A percentile compares a stretch with the other conserved stretches of the same genome.
Conservation (phyloP, 2,888 invertebrate species). For the Drosophila merina region DNA sequence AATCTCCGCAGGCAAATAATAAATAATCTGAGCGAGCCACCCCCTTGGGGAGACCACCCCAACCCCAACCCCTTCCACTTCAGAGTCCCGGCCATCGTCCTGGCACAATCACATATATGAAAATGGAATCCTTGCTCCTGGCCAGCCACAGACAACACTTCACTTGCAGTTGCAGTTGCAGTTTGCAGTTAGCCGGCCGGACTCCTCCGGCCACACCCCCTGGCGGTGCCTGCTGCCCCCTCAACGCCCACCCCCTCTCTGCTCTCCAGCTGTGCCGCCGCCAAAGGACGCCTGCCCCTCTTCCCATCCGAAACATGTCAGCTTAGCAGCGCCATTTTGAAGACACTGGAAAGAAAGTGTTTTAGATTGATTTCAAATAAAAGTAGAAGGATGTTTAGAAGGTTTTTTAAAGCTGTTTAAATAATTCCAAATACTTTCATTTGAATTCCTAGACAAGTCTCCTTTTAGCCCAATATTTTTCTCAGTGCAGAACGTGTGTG, state of each 20-base stretch:
- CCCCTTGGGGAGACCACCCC: not conserved
- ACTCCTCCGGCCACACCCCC: conserved; percentile 4
- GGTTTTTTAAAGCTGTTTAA: too few relatives aligned
- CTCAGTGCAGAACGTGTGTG: conserved; percentile 13
- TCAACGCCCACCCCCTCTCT: not conserved
- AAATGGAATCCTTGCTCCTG: conserved; percentile 42
- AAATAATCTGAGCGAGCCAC: conserved; percentile 25
- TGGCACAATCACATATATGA: conserved; percentile 24
- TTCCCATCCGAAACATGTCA: conserved; percentile 32
- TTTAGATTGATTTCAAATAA: not conserved
- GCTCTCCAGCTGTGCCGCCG: not conserved
- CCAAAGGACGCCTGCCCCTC: not conserved
- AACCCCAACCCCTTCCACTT: not conserved
- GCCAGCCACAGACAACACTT: conserved; percentile 74
- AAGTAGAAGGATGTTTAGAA: too few relatives aligned
- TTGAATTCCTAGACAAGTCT: too few relatives aligned
- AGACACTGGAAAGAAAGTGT: not conserved
- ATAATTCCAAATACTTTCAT: too few relatives aligned
- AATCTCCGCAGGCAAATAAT: conserved; percentile 44
- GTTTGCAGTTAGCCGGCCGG: conserved; percentile 45
- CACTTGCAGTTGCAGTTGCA: conserved; percentile 74
- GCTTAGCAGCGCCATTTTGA: conserved; percentile 74
- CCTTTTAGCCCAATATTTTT: not conserved
- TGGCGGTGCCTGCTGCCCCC: not conserved
- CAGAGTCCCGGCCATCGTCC: not conserved